Evolutionary conservation across 2,797 vertebrate genomes (phyloP), one percentile per base, ranked within the genome.

Genomic region (Vultur gryphus): DNA sequence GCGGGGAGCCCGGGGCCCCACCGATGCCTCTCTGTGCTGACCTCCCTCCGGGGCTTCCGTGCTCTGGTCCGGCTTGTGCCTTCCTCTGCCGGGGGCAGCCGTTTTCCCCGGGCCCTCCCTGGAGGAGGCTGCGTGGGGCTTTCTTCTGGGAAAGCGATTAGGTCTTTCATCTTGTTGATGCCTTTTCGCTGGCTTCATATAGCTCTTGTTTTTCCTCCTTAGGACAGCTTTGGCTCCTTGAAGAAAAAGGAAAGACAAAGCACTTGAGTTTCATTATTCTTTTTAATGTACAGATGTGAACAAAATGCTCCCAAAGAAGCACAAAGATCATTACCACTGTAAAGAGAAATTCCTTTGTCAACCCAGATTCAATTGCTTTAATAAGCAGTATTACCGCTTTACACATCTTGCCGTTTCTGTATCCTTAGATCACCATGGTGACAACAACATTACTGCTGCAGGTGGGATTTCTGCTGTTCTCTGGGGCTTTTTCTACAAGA

Each of bases 261-360:
- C 80, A 4, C 39, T 79, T 26, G 58, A 28, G 29, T 55, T 70
- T 57, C 39, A 3, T 61, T 65, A 24, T 85, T 93, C 24, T 57
- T 76, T 64, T 54, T 31, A 39, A 13, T 13, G 35, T 83, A n/a
- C 41, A 44, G 57, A 49, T 88, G 57, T 20, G 71, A 90, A 39
- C 49, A 64, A 43, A 84, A 54, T 25, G 37, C 41, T 92, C 54
- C 29, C 54, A 31, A 44, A 80, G 61, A 79, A 89, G 25, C 67
- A 48, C 49, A 58, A 19, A 75, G 52, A 24, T 37, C n/a, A 7
- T 35, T 28, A 54, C 28, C 4, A 0, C 55, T 65, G 13, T 48
- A 43, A 66, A 71, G 52, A 82, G 52, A 93, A 92, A 95, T 93
- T 71, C 61, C 61, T 93, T 85, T 95, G 90, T 91, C 78, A 67